A percentile compares a stretch with the other conserved stretches of the same genome.
These are phyloP conservation scores for Limenitis camilla DNA, from an alignment of 2,888 invertebrate species.

Conservation along the genomic window DNA sequence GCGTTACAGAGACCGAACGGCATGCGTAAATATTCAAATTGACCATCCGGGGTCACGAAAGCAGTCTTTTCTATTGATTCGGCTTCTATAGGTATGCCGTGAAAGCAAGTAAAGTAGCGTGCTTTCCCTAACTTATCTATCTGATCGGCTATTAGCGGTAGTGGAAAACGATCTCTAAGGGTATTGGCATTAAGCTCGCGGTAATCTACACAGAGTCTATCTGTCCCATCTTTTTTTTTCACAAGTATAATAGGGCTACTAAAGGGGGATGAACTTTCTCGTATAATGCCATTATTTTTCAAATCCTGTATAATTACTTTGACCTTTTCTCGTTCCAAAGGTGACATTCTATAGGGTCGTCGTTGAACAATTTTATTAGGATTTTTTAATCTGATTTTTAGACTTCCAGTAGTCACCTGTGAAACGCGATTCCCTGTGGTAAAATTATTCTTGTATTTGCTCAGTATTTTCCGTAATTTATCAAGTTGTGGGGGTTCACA, in stretches of 20 bases:
- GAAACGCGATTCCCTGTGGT: too few relatives aligned
- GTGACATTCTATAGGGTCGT: slow-evolving; percentile 11
- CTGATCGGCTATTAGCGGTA: neutral
- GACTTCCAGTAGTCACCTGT: too few relatives aligned
- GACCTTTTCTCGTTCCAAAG: slow-evolving; percentile 4
- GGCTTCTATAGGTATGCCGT: neutral
- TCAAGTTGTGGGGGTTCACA: too few relatives aligned
- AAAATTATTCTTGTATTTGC: too few relatives aligned
- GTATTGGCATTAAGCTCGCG: slow-evolving; percentile 26
- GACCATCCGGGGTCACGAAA: too few relatives aligned
- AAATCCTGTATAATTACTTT: slow-evolving; percentile 5
- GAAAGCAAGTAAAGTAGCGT: neutral
- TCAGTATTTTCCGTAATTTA: too few relatives aligned
- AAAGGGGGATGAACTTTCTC: slow-evolving; percentile 17
- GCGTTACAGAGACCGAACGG: too few relatives aligned
- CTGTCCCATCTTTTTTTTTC: slow-evolving; percentile 30
- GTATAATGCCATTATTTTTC: slow-evolving; percentile 2
- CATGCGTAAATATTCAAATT: too few relatives aligned
- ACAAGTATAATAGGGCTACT: slow-evolving; percentile 30
- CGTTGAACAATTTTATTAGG: too few relatives aligned
- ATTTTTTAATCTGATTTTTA: too few relatives aligned
- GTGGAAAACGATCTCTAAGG: too few relatives aligned
- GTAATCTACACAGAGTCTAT: slow-evolving; percentile 30
- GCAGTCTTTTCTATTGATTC: neutral
- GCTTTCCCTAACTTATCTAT: neutral